These are phyloP conservation scores for Cydia amplana DNA, from an alignment of 1,140 invertebrate genomes.

Conservation along the genomic window DNA sequence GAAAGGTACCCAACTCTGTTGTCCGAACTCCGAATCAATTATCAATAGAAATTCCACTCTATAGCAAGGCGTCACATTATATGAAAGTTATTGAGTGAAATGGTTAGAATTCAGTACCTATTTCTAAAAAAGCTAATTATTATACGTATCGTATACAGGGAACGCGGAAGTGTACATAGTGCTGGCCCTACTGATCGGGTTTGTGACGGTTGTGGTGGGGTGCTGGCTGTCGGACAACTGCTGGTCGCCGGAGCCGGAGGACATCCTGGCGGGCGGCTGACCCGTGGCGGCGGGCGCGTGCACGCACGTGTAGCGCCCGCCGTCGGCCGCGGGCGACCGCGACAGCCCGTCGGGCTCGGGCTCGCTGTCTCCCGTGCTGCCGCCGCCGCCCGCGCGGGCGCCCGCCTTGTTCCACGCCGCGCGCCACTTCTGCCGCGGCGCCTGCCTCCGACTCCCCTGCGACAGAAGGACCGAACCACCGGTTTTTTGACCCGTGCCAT, in stretches of 20 bases:
- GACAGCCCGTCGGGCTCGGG: slow-evolving; percentile 58
- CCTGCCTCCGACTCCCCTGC: slow-evolving; percentile 61
- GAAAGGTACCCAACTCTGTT: no score
- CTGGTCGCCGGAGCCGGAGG: slow-evolving; percentile 86
- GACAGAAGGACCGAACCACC: slow-evolving; percentile 49
- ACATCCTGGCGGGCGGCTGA: slow-evolving; percentile 83
- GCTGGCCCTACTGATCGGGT: slow-evolving; percentile 84
- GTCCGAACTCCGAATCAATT: no score
- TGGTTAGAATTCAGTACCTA: neutral
- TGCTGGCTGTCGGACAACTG: slow-evolving; percentile 88
- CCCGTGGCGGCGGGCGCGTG: slow-evolving; percentile 80
- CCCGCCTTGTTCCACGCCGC: slow-evolving; percentile 64
- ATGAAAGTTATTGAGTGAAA: no score
- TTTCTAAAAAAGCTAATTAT: neutral
- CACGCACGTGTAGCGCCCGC: slow-evolving; percentile 79
- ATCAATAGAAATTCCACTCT: no score
- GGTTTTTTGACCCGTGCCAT: slow-evolving; percentile 59
- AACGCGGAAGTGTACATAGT: slow-evolving; percentile 87
- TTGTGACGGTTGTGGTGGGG: slow-evolving; percentile 85
- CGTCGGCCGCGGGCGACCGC: slow-evolving; percentile 58
- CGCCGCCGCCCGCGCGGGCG: slow-evolving; percentile 53
- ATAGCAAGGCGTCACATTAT: no score
- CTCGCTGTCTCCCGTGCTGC: slow-evolving; percentile 66
- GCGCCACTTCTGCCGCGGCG: slow-evolving; percentile 59
- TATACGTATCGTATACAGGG: slow-evolving; percentile 66